Evolutionary conservation across 2,113 vertebrate species (phyloP), one percentile per base, ranked within the genome.

Genomic region (Hippocampus abdominalis): DNA sequence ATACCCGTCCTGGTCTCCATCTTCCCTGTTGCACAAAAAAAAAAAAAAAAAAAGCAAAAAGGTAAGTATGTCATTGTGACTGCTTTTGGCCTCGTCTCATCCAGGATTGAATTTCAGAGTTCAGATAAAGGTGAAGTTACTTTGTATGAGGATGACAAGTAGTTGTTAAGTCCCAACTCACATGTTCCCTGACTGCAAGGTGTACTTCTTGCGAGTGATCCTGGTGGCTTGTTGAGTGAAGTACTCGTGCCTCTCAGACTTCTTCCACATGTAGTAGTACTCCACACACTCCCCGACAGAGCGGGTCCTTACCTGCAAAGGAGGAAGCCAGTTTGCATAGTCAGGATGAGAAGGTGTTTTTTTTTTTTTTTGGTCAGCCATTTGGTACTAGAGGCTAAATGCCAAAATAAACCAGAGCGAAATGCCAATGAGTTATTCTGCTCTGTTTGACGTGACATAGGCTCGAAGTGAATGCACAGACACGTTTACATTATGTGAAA

Each of bases 251-350:
- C 95, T 94, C 10, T 95, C 95, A 0, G 96, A 98, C 81, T 96
- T 99, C 88, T 99, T 99, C 97, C 97, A 98, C 91, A 95, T 91
- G 90, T 98, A 99, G 87, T 99, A 99, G 86, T 96, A 99, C 72
- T 95, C 94, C 86, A 99, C 96, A 0, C 96, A 98, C 84, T 99
- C 97, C 0, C 96, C 95, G 60, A 99, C 96, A 0, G 97, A 99
- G 74, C 97, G 91, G 0, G 97, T 99, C 69, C 96, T 95, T 70
- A 99, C 96, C 97, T 98, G 84, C 2, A 29, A 44, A 70, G 8
- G 46, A 16, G 39, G 25, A 69, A 66, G 49, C 46, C n/a, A 0
- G 32, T 42, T 3, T 20, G 23, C 2, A 2, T 4, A 62, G 20
- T 39, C 32, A 20, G 59, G 29, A 61, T 7, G 12, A 61, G 29